Evolutionary conservation across 2,888 invertebrate genomes (phyloP).

Genomic region (Ditylenchus weischeri): DNA sequence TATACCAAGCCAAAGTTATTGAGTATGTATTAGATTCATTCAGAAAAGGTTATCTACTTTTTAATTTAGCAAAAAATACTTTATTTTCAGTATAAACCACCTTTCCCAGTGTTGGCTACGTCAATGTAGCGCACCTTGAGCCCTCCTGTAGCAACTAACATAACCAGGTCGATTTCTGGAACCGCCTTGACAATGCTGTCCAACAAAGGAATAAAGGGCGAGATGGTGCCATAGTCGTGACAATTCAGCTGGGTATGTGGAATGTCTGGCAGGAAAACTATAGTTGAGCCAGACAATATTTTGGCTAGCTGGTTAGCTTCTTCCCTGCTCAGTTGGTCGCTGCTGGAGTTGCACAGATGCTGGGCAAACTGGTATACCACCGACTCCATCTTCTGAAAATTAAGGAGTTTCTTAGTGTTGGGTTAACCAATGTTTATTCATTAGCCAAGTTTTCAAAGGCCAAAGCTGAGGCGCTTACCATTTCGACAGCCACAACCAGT

Average conservation of each 20-base stretch:
- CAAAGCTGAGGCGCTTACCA: conserved; percentile 28
- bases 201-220: conserved; percentile 48
- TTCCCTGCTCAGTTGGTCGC: conserved; percentile 20
- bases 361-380: conserved; percentile 46
- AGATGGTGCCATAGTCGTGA: conserved; percentile 55
- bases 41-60: too few relatives aligned
- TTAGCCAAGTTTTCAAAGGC: too few relatives aligned
- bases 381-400: conserved; percentile 51
- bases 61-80: too few relatives aligned
- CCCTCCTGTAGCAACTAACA: conserved; percentile 50
- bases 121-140: conserved; percentile 39
- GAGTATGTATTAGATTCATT: too few relatives aligned
- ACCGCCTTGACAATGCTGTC: conserved; percentile 37
- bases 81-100: conserved; percentile 2
- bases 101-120: conserved; percentile 14
- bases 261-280: conserved; percentile 54
- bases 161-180: conserved; percentile 49
- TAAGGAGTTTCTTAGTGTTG: too few relatives aligned
- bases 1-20: too few relatives aligned
- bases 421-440: too few relatives aligned
- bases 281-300: conserved; percentile 38
- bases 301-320: conserved; percentile 19
- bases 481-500: conserved; percentile 49
- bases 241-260: conserved; percentile 55
- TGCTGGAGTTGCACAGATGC: conserved; percentile 29